A percentile compares a stretch with the other conserved stretches of the same genome.
These are phyloP conservation scores for Thymelicus sylvestris DNA, from an alignment of 2,888 invertebrate species.

Conservation along the genomic window DNA sequence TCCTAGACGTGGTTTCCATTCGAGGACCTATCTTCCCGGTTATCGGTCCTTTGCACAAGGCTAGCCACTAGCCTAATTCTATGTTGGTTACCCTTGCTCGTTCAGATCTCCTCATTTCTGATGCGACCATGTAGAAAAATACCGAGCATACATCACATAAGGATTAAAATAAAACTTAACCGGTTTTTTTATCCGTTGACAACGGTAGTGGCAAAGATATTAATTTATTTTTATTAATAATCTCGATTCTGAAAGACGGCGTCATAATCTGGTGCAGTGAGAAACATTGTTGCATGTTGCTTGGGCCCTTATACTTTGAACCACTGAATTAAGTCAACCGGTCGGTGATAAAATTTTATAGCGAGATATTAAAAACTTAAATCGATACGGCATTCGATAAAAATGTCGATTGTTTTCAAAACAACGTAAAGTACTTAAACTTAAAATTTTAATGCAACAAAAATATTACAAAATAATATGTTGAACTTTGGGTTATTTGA, in stretches of 20 bases:
- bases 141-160: no score
- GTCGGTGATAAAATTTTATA: neutral
- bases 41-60: no score
- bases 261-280: slow-evolving; percentile 1
- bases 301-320: neutral
- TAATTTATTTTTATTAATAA: slow-evolving; percentile 5
- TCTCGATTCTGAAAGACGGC: slow-evolving; percentile 2
- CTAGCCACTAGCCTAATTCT: no score
- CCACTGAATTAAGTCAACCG: neutral
- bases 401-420: slow-evolving; percentile 15
- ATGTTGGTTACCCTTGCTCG: no score
- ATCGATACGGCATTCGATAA: neutral
- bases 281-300: slow-evolving; percentile 13
- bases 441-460: slow-evolving; percentile 1
- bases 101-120: no score
- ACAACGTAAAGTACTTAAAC: neutral
- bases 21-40: no score
- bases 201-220: neutral
- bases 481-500: neutral
- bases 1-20: no score
- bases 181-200: no score
- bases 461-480: slow-evolving; percentile 6
- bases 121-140: no score
- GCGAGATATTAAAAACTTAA: slow-evolving; percentile 12
- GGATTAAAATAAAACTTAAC: no score